These are phyloP conservation scores for Clarias magur DNA, from an alignment of 2,113 vertebrate species.

Conservation along the genomic window DNA sequence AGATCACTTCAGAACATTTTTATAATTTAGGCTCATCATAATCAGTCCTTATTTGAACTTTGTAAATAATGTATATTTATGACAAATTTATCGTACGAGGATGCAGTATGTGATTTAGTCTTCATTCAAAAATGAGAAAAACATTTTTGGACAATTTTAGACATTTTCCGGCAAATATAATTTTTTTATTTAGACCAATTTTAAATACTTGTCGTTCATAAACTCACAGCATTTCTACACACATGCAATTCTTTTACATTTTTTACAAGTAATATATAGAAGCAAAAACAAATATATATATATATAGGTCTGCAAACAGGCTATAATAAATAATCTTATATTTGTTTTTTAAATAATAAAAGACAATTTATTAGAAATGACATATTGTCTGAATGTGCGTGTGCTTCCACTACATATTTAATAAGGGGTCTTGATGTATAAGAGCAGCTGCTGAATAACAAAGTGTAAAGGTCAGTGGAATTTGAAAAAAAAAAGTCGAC, in stretches of 20 bases:
- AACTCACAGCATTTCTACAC: neutral
- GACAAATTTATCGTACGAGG: too few species aligned
- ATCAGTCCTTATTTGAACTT: too few species aligned
- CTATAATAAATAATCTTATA: neutral
- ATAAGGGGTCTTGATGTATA: neutral
- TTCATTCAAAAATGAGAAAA: neutral
- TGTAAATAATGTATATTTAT: too few species aligned
- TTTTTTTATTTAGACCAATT: neutral
- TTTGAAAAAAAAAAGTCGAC: neutral
- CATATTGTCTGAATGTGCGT: neutral
- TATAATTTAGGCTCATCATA: neutral
- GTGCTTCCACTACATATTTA: neutral
- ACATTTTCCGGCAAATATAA: neutral
- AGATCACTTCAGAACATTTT: neutral
- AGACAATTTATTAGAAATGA: neutral
- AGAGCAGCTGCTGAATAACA: neutral
- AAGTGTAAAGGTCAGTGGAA: neutral
- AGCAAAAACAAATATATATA: neutral
- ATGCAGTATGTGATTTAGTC: neutral
- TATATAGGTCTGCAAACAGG: neutral
- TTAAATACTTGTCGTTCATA: neutral
- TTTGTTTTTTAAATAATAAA: neutral
- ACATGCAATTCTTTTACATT: neutral
- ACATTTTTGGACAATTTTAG: neutral
- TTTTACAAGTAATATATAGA: neutral